Percentiles rank a stretch among this genome's conserved stretches.
phyloP scores from a whole-genome alignment of 2,113 vertebrate genomes.

The Lonchura striata region DNA sequence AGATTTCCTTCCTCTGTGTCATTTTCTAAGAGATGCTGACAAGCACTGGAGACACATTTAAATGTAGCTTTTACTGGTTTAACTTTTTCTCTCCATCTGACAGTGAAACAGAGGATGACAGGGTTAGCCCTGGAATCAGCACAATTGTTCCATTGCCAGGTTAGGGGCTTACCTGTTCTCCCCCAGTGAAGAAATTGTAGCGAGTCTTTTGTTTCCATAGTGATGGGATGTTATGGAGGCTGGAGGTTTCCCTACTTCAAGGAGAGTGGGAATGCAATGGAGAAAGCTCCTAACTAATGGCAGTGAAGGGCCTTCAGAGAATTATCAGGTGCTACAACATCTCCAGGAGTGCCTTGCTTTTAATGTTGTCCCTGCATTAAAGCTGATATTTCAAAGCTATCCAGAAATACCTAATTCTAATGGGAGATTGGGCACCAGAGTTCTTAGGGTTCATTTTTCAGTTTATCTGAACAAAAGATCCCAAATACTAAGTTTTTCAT shows the following conservation, averaged over 20 bases:
- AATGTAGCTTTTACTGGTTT: not conserved
- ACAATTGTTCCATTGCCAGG: not conserved
- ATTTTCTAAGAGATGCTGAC: not conserved
- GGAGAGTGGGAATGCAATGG: conserved; percentile 9
- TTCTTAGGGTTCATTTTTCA: not conserved
- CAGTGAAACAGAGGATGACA: not conserved
- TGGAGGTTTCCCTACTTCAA: conserved; percentile 19
- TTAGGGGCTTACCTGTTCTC: not conserved
- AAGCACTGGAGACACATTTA: not conserved
- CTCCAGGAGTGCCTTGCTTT: conserved; percentile 49
- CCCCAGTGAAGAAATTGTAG: not conserved
- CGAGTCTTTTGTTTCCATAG: not conserved
- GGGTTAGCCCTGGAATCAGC: not conserved
- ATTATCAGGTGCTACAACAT: conserved; percentile 43
- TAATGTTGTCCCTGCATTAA: conserved; percentile 8
- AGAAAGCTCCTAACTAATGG: conserved; percentile 44
- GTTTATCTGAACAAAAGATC: conserved; percentile 48
- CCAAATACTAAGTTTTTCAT: conserved; percentile 42
- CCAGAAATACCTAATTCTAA: not conserved
- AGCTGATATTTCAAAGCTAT: not conserved
- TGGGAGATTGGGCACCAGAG: not conserved
- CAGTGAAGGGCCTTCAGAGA: conserved; percentile 33
- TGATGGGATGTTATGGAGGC: not conserved
- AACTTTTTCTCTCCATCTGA: not conserved
- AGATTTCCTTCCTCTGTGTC: not conserved